Percentiles rank a stretch among this genome's conserved stretches.
Evolutionary conservation across 2,113 vertebrate genomes (phyloP).

Genomic region (Myrmophylax atrothorax): DNA sequence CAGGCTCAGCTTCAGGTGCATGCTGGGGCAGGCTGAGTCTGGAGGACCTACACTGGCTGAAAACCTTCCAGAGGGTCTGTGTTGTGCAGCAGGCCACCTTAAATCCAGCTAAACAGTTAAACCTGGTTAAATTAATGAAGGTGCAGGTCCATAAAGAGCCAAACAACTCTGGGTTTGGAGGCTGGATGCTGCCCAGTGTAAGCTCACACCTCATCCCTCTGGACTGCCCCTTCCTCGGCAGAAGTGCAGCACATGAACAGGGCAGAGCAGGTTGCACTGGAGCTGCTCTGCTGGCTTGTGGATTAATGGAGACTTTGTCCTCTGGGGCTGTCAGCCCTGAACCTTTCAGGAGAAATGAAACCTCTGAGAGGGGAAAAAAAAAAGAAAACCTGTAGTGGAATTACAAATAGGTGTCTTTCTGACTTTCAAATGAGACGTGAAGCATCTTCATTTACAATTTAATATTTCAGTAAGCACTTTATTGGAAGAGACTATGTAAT

Average conservation of each 20-base stretch:
- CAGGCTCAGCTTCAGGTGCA: not conserved
- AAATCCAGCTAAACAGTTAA: not conserved
- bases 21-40: not conserved
- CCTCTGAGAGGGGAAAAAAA: accelerated
- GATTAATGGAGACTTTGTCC: constrained; percentile 26
- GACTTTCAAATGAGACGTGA: constrained; percentile 38
- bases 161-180: not conserved
- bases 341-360: constrained; percentile 19
- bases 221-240: not conserved
- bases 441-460: constrained; percentile 52
- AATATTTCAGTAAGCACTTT: constrained; percentile 44
- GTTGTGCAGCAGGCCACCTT: not conserved
- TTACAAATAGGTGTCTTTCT: constrained; percentile 17
- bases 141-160: not conserved
- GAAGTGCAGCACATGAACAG: not conserved
- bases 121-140: not conserved
- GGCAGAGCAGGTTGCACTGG: not conserved
- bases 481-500: constrained; percentile 39
- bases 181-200: not conserved
- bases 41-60: not conserved
- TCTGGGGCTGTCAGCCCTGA: not conserved
- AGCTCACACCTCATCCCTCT: not conserved
- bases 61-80: not conserved
- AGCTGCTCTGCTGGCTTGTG: not conserved
- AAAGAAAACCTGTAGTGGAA: not conserved